Percentiles rank a stretch among this genome's conserved stretches.
Conservation (phyloP, 1,140 invertebrate species). For the Globodera rostochiensis region DNA sequence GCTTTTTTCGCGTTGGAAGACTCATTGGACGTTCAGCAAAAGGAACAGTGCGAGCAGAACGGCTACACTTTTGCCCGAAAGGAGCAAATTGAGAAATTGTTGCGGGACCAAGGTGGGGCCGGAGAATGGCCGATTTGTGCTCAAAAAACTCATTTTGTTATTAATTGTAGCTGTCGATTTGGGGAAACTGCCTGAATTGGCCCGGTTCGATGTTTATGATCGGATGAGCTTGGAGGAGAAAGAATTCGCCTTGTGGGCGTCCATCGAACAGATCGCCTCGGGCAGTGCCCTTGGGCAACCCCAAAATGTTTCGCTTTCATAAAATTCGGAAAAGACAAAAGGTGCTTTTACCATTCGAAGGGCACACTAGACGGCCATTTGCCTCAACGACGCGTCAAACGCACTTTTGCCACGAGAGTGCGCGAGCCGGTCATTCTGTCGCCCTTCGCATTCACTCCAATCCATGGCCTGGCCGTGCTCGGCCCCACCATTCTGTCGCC, state of each 20-base stretch:
- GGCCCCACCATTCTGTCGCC: constrained; percentile 38
- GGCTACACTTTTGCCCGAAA: constrained; percentile 28
- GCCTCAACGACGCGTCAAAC: constrained; percentile 11
- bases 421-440: constrained; percentile 25
- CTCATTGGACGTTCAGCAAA: constrained; percentile 12
- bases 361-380: background rate
- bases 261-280: constrained; percentile 22
- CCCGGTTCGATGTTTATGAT: constrained; percentile 12
- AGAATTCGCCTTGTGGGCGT: constrained; percentile 21
- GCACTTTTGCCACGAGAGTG: constrained; percentile 17
- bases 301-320: background rate
- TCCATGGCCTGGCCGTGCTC: constrained; percentile 7
- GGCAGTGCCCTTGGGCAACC: background rate
- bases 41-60: constrained; percentile 2
- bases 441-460: constrained; percentile 27
- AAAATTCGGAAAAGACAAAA: background rate
- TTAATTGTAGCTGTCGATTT: background rate
- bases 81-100: constrained; percentile 19
- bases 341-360: background rate
- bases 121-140: too few relatives aligned
- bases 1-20: constrained; percentile 24
- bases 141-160: background rate
- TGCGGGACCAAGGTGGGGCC: background rate
- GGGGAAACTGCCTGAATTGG: constrained; percentile 12
- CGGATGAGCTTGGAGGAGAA: constrained; percentile 4